A percentile compares a stretch with the other conserved stretches of the same genome.
phyloP scores from a whole-genome alignment of 1,140 invertebrate species.

The Marisa cornuarietis region DNA sequence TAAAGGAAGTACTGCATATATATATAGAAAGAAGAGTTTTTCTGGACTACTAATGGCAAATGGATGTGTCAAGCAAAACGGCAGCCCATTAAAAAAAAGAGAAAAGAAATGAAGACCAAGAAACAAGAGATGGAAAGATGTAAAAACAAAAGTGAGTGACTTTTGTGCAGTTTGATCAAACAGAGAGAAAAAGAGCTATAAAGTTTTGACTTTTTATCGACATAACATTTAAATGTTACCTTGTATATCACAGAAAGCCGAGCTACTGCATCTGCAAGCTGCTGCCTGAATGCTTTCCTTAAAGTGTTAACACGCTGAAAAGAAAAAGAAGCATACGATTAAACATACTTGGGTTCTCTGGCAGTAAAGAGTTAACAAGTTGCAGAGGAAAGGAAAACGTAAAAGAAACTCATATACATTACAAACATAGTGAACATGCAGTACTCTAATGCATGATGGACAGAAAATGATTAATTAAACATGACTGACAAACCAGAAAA shows the following conservation, averaged over 20 bases:
- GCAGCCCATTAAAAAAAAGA: background rate
- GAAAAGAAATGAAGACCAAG: no score
- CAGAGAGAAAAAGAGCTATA: no score
- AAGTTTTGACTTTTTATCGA: no score
- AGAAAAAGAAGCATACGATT: slow-evolving; percentile 8
- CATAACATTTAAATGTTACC: slow-evolving; percentile 32
- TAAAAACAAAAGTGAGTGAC: no score
- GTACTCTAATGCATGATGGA: background rate
- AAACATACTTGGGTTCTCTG: background rate
- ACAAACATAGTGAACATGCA: background rate
- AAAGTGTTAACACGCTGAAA: slow-evolving; percentile 56
- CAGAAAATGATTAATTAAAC: background rate
- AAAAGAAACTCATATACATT: background rate
- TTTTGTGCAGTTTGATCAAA: no score
- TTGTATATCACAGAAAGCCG: slow-evolving; percentile 52
- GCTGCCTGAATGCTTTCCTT: slow-evolving; percentile 58
- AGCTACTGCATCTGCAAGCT: slow-evolving; percentile 59
- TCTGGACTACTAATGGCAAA: background rate
- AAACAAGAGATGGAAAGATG: no score
- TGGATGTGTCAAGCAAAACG: background rate
- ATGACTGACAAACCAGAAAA: background rate
- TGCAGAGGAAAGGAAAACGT: background rate
- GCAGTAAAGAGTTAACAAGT: background rate
- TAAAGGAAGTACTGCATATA: no score
- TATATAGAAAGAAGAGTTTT: background rate